phyloP scores from a whole-genome alignment of 1,140 invertebrate genomes.

The Drosophila kepulauana region DNA sequence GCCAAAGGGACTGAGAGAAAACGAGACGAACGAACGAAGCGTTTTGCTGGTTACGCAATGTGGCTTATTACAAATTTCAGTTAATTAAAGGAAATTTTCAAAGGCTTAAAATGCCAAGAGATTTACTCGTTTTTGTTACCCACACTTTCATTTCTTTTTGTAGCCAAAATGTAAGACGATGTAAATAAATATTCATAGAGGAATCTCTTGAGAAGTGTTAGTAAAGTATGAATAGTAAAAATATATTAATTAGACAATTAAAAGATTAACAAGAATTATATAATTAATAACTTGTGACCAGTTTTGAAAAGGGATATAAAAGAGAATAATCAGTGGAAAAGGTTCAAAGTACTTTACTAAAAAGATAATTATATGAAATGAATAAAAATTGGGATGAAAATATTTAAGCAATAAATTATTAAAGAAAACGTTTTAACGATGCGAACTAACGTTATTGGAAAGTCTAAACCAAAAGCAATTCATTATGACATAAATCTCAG shows the following conservation, averaged over 20 bases:
- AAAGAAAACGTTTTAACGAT: too few species aligned
- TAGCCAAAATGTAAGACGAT: not conserved
- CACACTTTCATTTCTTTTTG: not conserved
- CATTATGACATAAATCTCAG: not conserved
- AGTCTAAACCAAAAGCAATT: not conserved
- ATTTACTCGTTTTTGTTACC: conserved; percentile 52
- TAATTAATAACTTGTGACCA: too few species aligned
- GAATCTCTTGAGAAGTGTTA: not conserved
- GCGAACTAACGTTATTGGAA: not conserved
- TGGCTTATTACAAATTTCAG: conserved; percentile 68
- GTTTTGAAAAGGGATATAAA: too few species aligned
- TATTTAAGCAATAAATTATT: too few species aligned
- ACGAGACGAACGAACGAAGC: not conserved
- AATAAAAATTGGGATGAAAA: too few species aligned
- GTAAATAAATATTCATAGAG: not conserved
- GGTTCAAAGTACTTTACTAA: too few species aligned
- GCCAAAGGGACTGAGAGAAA: not conserved
- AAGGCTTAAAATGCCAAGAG: conserved; percentile 71
- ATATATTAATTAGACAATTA: too few species aligned
- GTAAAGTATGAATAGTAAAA: too few species aligned
- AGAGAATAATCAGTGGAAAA: too few species aligned
- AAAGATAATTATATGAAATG: too few species aligned
- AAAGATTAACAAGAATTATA: too few species aligned
- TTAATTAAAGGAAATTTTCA: conserved; percentile 79
- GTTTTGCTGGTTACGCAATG: conserved; percentile 20